Conservation (phyloP, 2,113 vertebrate species). For the Pseudorectes ferrugineus region DNA sequence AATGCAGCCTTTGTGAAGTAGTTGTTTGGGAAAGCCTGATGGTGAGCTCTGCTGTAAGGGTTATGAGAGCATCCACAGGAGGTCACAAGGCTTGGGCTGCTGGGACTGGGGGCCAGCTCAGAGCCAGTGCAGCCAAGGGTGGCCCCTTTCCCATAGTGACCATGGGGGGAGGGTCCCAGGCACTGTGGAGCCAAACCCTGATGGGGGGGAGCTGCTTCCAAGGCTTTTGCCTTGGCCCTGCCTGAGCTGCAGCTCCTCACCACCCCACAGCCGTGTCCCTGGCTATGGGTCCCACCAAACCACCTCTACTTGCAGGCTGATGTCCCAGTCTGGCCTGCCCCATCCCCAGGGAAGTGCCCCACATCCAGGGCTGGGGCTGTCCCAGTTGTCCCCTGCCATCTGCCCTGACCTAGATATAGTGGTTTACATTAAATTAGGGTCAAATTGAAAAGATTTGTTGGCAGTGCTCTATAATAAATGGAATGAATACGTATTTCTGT, state of each 20-base stretch:
- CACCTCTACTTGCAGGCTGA: rapidly evolving
- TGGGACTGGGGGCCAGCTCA: not conserved
- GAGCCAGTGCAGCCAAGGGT: not conserved
- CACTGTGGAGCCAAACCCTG: not conserved
- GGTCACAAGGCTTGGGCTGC: not conserved
- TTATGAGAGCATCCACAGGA: not conserved
- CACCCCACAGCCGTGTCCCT: rapidly evolving
- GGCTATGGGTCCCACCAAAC: not conserved
- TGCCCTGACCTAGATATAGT: not conserved
- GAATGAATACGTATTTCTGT: not conserved
- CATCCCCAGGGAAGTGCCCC: not conserved
- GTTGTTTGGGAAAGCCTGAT: not conserved
- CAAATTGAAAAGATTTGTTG: not conserved
- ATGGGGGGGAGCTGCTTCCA: not conserved
- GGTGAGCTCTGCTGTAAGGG: not conserved
- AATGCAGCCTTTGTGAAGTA: not conserved
- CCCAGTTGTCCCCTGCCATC: not conserved
- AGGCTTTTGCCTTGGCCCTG: not conserved
- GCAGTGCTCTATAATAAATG: not conserved
- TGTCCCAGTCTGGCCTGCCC: not conserved
- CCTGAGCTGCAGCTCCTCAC: not conserved
- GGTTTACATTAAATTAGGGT: not conserved
- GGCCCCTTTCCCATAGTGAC: rapidly evolving
- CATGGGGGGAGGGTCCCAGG: not conserved
- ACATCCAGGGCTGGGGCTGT: not conserved